Evolutionary conservation across 1,140 invertebrate species (phyloP), one percentile per base, ranked within the genome.

Genomic region (Heliconius eleuchia): DNA sequence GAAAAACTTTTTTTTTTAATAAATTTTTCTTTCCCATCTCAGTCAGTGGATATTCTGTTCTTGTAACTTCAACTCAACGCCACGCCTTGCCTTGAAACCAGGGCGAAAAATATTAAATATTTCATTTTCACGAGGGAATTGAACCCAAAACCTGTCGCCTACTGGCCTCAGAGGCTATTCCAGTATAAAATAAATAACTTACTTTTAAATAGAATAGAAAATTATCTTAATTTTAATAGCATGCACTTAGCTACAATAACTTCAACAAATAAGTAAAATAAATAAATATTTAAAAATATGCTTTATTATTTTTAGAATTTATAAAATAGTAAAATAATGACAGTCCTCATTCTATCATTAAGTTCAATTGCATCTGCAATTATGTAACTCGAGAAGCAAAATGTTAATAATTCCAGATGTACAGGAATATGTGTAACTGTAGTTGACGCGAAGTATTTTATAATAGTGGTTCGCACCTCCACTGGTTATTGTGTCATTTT

Each of bases 401-500:
- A 74, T 71, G 34, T 42, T 72, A 42, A 76, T 79, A 72, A 79
- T 79, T 76, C n/a, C 46, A 19, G 46, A 55, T 39, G 57, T 13
- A 79, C 66, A 70, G 46, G 34, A 55, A 71, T 71, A 55, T 23
- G 30, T 76, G 16, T 50, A 52, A 60, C 74, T 76, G 60, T 74
- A 42, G 73, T 16, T 66, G 60, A 50, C 74, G 30, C n/a, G 50
- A 79, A 73, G 71, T 73, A 73, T 74, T 70, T 78, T 50, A 78
- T 78, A 66, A 78, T 74, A 70, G 37, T 76, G 37, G 72, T 37
- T 74, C 37, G 19, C 42, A 52, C 42, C 34, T 79, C 27, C 7
- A 19, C 70, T 71, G 42, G 55, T 79, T 57, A 75, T 79, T 79
- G 74, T 76, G 57, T 74, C 57, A 74, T 57, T 71, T 66, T 78